These are phyloP conservation scores for Tethya wilhelma DNA, from an alignment of 37 sponge, comb jelly and placozoan species.

Conservation along the genomic window DNA sequence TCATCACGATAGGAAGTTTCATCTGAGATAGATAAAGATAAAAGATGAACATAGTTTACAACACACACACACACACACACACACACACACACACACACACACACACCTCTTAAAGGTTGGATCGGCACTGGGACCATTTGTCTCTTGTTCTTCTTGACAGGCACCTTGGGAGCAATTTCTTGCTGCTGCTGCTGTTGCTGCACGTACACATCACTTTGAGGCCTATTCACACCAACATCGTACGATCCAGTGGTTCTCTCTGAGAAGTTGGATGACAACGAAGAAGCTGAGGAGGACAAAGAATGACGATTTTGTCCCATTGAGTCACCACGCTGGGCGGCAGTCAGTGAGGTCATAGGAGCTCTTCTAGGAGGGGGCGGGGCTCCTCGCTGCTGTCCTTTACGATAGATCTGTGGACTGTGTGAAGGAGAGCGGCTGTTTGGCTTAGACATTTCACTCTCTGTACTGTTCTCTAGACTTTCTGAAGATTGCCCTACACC, in stretches of 20 bases:
- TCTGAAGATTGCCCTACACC: constrained; percentile 48
- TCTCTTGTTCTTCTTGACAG: neutral
- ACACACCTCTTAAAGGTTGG: constrained; percentile 3
- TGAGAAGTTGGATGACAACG: constrained; percentile 16
- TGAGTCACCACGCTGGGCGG: neutral
- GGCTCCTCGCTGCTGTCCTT: neutral
- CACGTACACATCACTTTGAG: neutral
- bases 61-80: constrained; percentile 9
- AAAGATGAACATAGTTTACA: neutral
- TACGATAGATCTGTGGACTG: neutral
- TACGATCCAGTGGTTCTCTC: neutral
- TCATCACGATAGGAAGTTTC: neutral
- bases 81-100: constrained; percentile 29
- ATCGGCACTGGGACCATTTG: too few species aligned
- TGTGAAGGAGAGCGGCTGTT: constrained; percentile 1
- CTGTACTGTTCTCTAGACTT: constrained; percentile 58
- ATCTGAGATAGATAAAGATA: too few species aligned
- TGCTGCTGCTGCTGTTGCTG: too few species aligned
- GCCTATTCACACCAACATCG: neutral
- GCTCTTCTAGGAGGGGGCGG: constrained; percentile 55
- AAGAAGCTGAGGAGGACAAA: constrained; percentile 26
- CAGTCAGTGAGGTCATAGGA: constrained; percentile 11
- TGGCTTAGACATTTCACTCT: constrained; percentile 16
- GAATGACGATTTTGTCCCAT: constrained; percentile 12
- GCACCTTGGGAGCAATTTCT: constrained; percentile 1